These are phyloP conservation scores for Bombylius major DNA, from an alignment of 2,888 invertebrate genomes.

Conservation along the genomic window DNA sequence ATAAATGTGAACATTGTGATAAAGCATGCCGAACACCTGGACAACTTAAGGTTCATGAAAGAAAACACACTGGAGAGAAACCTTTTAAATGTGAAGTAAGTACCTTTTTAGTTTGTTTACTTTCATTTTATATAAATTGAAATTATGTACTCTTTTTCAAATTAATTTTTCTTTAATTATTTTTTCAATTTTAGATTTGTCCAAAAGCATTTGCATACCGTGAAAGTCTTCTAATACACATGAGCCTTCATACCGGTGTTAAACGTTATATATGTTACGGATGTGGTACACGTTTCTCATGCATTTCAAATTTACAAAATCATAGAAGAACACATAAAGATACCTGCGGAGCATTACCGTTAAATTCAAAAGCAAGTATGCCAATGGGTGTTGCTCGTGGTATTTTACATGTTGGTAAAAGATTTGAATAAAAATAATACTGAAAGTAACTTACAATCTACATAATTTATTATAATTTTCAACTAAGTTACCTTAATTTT, in stretches of 20 bases:
- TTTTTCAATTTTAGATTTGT: conserved; percentile 24
- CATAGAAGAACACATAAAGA: conserved; percentile 38
- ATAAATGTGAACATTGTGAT: conserved; percentile 28
- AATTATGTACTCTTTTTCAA: not conserved
- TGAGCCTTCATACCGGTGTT: conserved; percentile 39
- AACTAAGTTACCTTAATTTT: too few species aligned
- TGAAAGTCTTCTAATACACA: conserved; percentile 40
- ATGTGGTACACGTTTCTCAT: conserved; percentile 41
- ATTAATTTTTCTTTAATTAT: too few species aligned
- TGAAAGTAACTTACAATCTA: too few species aligned
- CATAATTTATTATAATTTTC: too few species aligned
- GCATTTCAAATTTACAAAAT: conserved; percentile 40
- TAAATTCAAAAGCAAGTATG: conserved; percentile 28
- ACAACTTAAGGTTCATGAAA: conserved; percentile 31
- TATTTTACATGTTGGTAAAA: too few species aligned
- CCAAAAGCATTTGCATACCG: conserved; percentile 39
- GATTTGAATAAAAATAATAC: too few species aligned
- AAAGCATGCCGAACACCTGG: conserved; percentile 31
- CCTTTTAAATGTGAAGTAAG: conserved; percentile 39
- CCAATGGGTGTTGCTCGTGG: too few species aligned
- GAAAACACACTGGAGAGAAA: conserved; percentile 39
- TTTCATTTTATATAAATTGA: not conserved
- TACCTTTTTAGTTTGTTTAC: not conserved
- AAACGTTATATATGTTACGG: conserved; percentile 40
- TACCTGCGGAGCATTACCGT: conserved; percentile 35